A percentile compares a stretch with the other conserved stretches of the same genome.
phyloP scores from a whole-genome alignment of 2,113 vertebrate species.

The Pachypanchax playfairii region DNA sequence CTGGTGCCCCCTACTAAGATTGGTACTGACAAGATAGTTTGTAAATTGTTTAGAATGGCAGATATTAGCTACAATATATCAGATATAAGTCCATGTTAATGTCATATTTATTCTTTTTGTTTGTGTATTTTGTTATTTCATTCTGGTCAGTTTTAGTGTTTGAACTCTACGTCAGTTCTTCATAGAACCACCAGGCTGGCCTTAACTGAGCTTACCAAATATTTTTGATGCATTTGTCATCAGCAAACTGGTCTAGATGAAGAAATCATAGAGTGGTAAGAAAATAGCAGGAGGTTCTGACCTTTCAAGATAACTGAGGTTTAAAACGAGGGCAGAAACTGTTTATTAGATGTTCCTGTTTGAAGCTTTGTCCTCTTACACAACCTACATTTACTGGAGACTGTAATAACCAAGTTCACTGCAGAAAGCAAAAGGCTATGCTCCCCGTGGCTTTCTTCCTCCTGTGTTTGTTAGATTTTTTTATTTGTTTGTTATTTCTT shows the following conservation, averaged over 20 bases:
- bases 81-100: too few species aligned
- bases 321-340: slow-evolving; percentile 18
- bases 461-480: slow-evolving; percentile 43
- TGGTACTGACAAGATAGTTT: too few species aligned
- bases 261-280: neutral
- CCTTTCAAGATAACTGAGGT: slow-evolving; percentile 38
- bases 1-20: too few species aligned
- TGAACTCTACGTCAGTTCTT: neutral
- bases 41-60: too few species aligned
- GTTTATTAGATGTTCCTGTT: slow-evolving; percentile 46
- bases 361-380: slow-evolving; percentile 30
- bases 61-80: too few species aligned
- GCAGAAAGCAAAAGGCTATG: slow-evolving; percentile 49
- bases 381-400: slow-evolving; percentile 39
- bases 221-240: slow-evolving; percentile 13
- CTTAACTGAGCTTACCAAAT: slow-evolving; percentile 9
- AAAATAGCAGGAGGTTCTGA: slow-evolving; percentile 6
- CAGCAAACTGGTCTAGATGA: slow-evolving; percentile 24
- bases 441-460: slow-evolving; percentile 49
- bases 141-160: neutral
- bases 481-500: slow-evolving; percentile 34
- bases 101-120: neutral
- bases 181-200: neutral
- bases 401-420: slow-evolving; percentile 51
- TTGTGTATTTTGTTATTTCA: neutral